Evolutionary conservation across 1,140 invertebrate genomes (phyloP).

Genomic region (Holotrichia oblita): DNA sequence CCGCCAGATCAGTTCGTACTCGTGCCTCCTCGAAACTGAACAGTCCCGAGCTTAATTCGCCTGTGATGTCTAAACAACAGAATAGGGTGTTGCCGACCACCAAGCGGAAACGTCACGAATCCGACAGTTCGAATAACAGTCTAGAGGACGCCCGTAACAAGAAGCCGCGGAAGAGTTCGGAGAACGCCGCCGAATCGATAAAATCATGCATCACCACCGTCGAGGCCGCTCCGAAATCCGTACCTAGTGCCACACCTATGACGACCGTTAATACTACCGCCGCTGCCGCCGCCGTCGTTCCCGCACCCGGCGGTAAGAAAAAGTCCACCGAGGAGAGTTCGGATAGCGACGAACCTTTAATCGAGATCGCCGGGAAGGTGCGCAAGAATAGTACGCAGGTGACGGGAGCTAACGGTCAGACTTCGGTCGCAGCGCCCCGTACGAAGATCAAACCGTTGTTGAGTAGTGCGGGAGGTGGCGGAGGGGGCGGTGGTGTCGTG

Average conservation of each 20-base stretch:
- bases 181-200: conserved; percentile 73
- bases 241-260: neutral
- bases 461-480: conserved; percentile 39
- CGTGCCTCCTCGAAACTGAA: conserved; percentile 76
- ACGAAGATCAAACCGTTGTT: conserved; percentile 47
- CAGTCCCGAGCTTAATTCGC: conserved; percentile 71
- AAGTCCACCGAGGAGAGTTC: conserved; percentile 66
- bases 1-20: conserved; percentile 67
- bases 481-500: conserved; percentile 39
- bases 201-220: conserved; percentile 73
- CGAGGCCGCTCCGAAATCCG: conserved; percentile 59
- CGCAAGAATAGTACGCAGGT: conserved; percentile 61
- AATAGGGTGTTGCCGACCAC: conserved; percentile 54
- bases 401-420: conserved; percentile 42
- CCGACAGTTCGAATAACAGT: conserved; percentile 75
- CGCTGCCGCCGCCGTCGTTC: neutral
- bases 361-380: conserved; percentile 75
- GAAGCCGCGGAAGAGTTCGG: conserved; percentile 71
- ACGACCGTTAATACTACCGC: conserved; percentile 11
- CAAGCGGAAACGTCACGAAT: conserved; percentile 80
- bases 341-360: conserved; percentile 82
- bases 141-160: conserved; percentile 62
- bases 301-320: neutral
- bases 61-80: conserved; percentile 54
- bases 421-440: conserved; percentile 40